phyloP scores from a whole-genome alignment of 2,888 invertebrate genomes.

The Teinopalpus imperialis region DNA sequence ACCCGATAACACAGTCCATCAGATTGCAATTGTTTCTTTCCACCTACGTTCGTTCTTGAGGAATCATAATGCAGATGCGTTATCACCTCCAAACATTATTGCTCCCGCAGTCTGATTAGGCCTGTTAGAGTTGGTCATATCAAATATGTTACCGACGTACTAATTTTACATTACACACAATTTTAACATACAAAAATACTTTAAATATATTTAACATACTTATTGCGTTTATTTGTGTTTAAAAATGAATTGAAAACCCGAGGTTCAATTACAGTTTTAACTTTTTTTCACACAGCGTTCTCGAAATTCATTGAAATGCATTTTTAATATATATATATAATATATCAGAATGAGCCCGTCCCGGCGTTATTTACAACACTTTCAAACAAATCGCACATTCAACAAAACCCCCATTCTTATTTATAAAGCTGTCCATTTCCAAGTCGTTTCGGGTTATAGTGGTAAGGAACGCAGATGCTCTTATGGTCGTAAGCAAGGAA shows the following conservation, averaged over 20 bases:
- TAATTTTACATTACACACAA: no score
- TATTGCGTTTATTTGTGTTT: neutral
- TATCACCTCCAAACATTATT: no score
- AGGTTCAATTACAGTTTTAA: conserved; percentile 1
- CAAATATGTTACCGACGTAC: no score
- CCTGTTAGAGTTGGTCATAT: no score
- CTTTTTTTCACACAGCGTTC: neutral
- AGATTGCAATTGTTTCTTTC: no score
- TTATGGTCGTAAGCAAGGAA: conserved; percentile 58
- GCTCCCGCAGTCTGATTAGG: no score
- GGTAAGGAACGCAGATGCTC: conserved; percentile 62
- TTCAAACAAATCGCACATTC: conserved; percentile 45
- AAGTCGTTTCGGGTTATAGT: conserved; percentile 59
- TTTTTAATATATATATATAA: conserved; percentile 22
- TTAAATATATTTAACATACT: neutral
- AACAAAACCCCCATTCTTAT: conserved; percentile 44
- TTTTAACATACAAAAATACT: no score
- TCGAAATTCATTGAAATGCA: conserved; percentile 10
- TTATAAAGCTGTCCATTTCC: conserved; percentile 74
- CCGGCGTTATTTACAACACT: conserved; percentile 48
- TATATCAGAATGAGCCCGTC: conserved; percentile 18
- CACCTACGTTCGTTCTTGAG: no score
- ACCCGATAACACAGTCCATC: no score
- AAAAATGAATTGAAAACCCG: neutral
- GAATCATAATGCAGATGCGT: no score